phyloP scores from a whole-genome alignment of 2,113 vertebrate species.

The Zeus faber region DNA sequence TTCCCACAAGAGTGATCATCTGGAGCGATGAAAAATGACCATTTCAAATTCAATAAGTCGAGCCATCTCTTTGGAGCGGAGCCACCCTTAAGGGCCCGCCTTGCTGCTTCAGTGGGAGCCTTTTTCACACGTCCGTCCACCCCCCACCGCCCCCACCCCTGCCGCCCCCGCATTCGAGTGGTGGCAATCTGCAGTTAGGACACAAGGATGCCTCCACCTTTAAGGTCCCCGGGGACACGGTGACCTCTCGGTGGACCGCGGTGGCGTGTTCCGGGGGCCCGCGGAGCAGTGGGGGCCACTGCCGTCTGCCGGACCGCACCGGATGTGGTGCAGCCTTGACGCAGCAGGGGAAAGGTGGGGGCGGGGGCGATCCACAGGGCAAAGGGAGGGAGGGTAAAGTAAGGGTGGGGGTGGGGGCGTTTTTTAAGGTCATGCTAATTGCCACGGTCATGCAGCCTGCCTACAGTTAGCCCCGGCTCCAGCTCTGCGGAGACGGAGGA shows the following conservation, averaged over 20 bases:
- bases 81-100: too few species aligned
- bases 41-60: too few species aligned
- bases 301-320: slow-evolving; percentile 58
- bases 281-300: slow-evolving; percentile 33
- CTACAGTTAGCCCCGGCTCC: slow-evolving; percentile 54
- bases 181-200: slow-evolving; percentile 50
- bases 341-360: slow-evolving; percentile 57
- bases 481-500: slow-evolving; percentile 26
- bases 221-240: slow-evolving; percentile 37
- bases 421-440: slow-evolving; percentile 81
- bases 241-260: slow-evolving; percentile 61
- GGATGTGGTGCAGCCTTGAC: slow-evolving; percentile 43
- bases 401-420: slow-evolving; percentile 5
- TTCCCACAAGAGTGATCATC: too few species aligned
- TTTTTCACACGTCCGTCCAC: not conserved
- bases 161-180: slow-evolving; percentile 27
- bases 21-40: too few species aligned
- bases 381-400: slow-evolving; percentile 20
- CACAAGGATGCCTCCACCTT: slow-evolving; percentile 36
- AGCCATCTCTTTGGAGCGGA: too few species aligned
- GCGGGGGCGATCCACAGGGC: slow-evolving; percentile 43
- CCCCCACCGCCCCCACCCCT: too few species aligned
- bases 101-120: too few species aligned
- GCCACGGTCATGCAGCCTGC: slow-evolving; percentile 53
- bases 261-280: slow-evolving; percentile 44